Percentiles rank a stretch among this genome's conserved stretches.
These are phyloP conservation scores for Drosophila ogumai DNA, from an alignment of 1,140 invertebrate species.

Conservation along the genomic window DNA sequence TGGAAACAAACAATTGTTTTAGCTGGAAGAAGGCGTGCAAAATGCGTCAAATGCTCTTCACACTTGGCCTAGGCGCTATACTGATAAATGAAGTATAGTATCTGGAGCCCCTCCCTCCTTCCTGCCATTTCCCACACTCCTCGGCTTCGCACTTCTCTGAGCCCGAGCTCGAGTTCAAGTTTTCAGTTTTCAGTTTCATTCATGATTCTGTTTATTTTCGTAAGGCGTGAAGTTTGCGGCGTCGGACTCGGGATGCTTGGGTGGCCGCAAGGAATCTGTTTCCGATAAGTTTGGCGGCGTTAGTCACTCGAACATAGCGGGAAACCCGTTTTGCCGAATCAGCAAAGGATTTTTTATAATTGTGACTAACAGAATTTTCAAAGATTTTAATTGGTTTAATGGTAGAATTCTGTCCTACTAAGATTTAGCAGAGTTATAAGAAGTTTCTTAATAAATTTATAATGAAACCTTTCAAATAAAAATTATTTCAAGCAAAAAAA, in stretches of 20 bases:
- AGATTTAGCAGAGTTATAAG: too few relatives aligned
- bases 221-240: constrained; percentile 57
- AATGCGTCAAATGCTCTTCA: constrained; percentile 65
- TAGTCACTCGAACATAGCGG: constrained; percentile 55
- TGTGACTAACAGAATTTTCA: background rate
- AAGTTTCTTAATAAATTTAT: too few relatives aligned
- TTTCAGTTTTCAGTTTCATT: constrained; percentile 57
- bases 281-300: constrained; percentile 50
- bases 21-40: constrained; percentile 75
- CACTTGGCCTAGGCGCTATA: constrained; percentile 65
- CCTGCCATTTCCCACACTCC: constrained; percentile 8
- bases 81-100: constrained; percentile 13
- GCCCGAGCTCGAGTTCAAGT: constrained; percentile 27
- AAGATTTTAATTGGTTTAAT: background rate
- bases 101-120: background rate
- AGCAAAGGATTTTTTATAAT: background rate
- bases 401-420: background rate
- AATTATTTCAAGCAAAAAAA: background rate
- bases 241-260: constrained; percentile 55
- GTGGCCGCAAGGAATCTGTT: constrained; percentile 65
- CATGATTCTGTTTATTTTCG: constrained; percentile 72
- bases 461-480: background rate
- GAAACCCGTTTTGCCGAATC: constrained; percentile 8
- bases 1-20: constrained; percentile 77
- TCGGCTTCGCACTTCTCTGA: background rate